Conservation (phyloP, 1,140 invertebrate genomes). For the Zelostemma sp. region DNA sequence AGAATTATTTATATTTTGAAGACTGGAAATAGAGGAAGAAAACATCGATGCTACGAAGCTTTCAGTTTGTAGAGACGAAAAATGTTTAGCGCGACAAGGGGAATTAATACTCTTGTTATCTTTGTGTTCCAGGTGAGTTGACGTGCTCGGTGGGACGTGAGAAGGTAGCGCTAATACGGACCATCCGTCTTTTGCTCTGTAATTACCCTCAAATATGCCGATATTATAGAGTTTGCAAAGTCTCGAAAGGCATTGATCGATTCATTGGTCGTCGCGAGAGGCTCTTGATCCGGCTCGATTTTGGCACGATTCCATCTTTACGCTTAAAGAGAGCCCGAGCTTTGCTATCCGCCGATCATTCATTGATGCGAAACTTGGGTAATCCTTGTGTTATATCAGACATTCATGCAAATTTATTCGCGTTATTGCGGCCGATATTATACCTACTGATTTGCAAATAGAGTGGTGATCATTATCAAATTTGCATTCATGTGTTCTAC, state of each 20-base stretch:
- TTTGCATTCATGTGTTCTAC: too few species aligned
- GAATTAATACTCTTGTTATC: slow-evolving; percentile 23
- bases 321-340: slow-evolving; percentile 32
- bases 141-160: slow-evolving; percentile 16
- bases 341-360: slow-evolving; percentile 18
- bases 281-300: slow-evolving; percentile 44
- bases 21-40: too few species aligned
- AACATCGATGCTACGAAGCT: too few species aligned
- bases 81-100: too few species aligned
- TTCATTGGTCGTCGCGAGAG: slow-evolving; percentile 39
- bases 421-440: not conserved
- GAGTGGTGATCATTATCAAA: too few species aligned
- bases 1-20: too few species aligned
- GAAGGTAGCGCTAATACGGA: slow-evolving; percentile 16
- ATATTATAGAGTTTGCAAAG: slow-evolving; percentile 40
- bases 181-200: slow-evolving; percentile 28
- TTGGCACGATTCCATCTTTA: slow-evolving; percentile 44
- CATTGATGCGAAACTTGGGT: not conserved
- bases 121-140: slow-evolving; percentile 38
- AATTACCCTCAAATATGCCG: slow-evolving; percentile 46
- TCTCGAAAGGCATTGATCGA: slow-evolving; percentile 33
- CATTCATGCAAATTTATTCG: not conserved
- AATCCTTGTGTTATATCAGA: not conserved
- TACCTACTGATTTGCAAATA: not conserved
- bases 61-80: too few species aligned